Evolutionary conservation across 2,888 invertebrate species (phyloP), one percentile per base, ranked within the genome.

Genomic region (Stenodema calcarata): DNA sequence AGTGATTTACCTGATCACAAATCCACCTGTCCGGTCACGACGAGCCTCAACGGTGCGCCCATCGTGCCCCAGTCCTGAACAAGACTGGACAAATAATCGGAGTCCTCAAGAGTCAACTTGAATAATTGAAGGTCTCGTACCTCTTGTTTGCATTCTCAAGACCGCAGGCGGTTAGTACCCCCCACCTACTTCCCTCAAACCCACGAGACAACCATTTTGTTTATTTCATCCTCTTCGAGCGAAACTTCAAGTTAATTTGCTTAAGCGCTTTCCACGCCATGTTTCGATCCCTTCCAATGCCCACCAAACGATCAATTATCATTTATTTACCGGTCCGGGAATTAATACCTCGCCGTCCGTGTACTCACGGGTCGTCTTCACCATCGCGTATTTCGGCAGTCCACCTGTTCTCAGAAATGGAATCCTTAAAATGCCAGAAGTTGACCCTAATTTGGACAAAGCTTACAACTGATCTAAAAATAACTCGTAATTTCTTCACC

Each of bases 21-120:
- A n/a, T n/a, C 70, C n/a, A 89, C 87, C 7, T 88, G 79, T 9
- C 89, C 89, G 80, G 87, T 75, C 14, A 90, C 89, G 73, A 88
- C 88, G n/a, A 89, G 88, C 27, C 87, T 88, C 18, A 89, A 87
- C 42, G 89, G 88, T 42, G 88, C 89, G 6, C 85, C 89, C 89
- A 89, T 89, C 62, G 47, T 79, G 54, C 50, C 84, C 28, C n/a
- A 69, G 70, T 50, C 62, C 35, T 47, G 78, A 27, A 75, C 75
- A 75, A 35, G 73, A 78, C 86, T 78, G 86, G 78, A 78, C 86
- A 18, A n/a, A 75, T 86, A 70, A 83, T 83, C 82, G 44, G 41
- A 35, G 73, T 73, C 41, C 30, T 62, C 42, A 78, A 44, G 44
- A 78, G 78, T 78, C 41, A 78, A 42, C 11, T 18, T 78, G 44